Base-by-base conservation (phyloP, 2,113 vertebrate species). In the Syngnathoides biaculeatus region DNA sequence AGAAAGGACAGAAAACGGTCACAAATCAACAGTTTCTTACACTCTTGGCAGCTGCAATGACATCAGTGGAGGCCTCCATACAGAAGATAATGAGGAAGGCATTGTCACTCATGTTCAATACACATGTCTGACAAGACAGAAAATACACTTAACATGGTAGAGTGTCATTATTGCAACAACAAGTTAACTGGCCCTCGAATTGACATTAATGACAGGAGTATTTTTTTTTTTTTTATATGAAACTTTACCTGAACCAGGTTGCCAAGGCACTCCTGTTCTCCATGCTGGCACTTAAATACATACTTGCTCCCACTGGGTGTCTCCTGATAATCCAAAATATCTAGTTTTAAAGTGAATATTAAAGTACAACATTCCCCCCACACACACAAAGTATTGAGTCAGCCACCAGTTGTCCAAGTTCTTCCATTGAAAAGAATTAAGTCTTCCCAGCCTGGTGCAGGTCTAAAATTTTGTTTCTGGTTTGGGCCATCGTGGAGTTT, bases 191-290 rank as follows among this genome's bases (percentile, higher is more conserved):
- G 47, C 5, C 24, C 58, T 40, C 48, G 27, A 17, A n/a, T 38
- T 22, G 9, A 26, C n/a, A n/a, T n/a, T n/a, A n/a, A n/a, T n/a
- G n/a, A n/a, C n/a, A n/a, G 6, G 4, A n/a, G 3, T 22, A 59
- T 57, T 35, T 35, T 26, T 59, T 56, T 55, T 61, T 5, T 50
- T 9, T 11, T 35, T 0, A 20, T 2, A 27, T 7, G 12, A 13
- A 55, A 40, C 0, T 24, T 80, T 75, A 99, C 97, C 94, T 99
- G 94, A 0, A 98, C 91, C 92, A 94, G 93, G 92, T 98, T 99
- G n/a, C 95, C 93, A 13, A 81, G 57, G 73, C 97, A 99, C 69
- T 99, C 96, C 1, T 70, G 67, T 0, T 92, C 78, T 3, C 96
- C 96, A 4, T 99, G 97, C 83, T 99, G 97, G 78, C 97, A 98